phyloP scores from a whole-genome alignment of 2,888 invertebrate genomes.

The Drosophila recens region DNA sequence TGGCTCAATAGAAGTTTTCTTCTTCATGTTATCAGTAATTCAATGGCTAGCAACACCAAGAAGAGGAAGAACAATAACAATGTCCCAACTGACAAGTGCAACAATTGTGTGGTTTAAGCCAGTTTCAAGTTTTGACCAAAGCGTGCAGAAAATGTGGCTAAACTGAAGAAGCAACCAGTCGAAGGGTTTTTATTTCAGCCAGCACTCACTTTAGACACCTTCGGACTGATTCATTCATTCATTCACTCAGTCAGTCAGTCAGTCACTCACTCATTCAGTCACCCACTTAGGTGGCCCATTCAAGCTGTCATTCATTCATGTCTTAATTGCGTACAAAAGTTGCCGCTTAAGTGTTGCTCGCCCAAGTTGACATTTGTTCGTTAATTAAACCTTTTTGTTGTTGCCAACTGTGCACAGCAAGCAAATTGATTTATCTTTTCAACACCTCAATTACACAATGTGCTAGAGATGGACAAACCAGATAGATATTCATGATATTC shows the following conservation, averaged over 20 bases:
- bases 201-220: conserved; percentile 29
- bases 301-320: conserved; percentile 75
- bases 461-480: conserved; percentile 11
- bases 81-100: conserved; percentile 44
- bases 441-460: conserved; percentile 63
- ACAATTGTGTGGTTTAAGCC: conserved; percentile 55
- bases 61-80: neutral
- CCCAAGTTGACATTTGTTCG: conserved; percentile 80
- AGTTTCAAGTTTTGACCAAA: conserved; percentile 43
- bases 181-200: conserved; percentile 30
- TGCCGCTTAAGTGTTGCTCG: conserved; percentile 75
- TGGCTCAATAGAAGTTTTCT: conserved; percentile 17
- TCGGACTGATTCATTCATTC: conserved; percentile 31
- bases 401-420: conserved; percentile 76
- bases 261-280: conserved; percentile 62
- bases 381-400: conserved; percentile 79
- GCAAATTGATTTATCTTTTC: conserved; percentile 80
- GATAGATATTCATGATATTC: neutral
- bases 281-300: conserved; percentile 58
- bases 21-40: conserved; percentile 31
- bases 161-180: conserved; percentile 33
- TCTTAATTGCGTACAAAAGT: conserved; percentile 79
- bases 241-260: conserved; percentile 28
- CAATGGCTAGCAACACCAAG: conserved; percentile 28
- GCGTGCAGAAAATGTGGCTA: conserved; percentile 25